phyloP scores from a whole-genome alignment of 2,797 vertebrate species.

The Ptychadena robeensis region DNA sequence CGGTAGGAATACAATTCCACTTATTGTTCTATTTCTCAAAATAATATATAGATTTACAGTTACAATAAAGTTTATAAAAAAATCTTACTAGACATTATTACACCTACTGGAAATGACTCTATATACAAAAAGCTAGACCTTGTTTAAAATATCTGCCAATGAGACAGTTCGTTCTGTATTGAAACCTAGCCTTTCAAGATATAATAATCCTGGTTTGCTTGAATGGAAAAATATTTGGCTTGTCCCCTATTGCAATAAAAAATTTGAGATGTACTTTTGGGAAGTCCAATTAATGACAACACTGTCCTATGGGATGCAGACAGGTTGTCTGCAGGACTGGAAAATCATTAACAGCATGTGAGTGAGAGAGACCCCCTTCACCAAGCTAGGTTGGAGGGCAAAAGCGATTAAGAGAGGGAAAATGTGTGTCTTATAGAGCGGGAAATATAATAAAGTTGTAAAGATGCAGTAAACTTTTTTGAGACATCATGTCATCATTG shows the following conservation, averaged over 20 bases:
- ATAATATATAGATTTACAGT: background rate
- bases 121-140: conserved; percentile 1
- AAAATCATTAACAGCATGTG: too few relatives aligned
- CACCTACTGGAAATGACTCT: background rate
- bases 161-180: background rate
- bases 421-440: too few relatives aligned
- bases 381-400: too few relatives aligned
- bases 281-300: conserved; percentile 54
- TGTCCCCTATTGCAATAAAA: conserved; percentile 40
- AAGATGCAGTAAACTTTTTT: too few relatives aligned
- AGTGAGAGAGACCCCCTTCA: too few relatives aligned
- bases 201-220: conserved; percentile 30
- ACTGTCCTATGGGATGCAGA: too few relatives aligned
- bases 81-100: conserved; percentile 14
- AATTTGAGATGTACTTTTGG: conserved; percentile 51
- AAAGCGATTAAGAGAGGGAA: too few relatives aligned
- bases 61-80: background rate
- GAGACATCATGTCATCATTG: too few relatives aligned
- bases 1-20: background rate
- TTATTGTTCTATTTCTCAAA: conserved; percentile 6
- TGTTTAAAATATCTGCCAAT: conserved; percentile 21
- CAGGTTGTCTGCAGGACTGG: too few relatives aligned
- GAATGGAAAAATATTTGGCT: conserved; percentile 44
- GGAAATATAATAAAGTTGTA: too few relatives aligned
- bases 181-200: conserved; percentile 1